phyloP scores from a whole-genome alignment of 2,888 invertebrate genomes.

The Brassicogethes aeneus region DNA sequence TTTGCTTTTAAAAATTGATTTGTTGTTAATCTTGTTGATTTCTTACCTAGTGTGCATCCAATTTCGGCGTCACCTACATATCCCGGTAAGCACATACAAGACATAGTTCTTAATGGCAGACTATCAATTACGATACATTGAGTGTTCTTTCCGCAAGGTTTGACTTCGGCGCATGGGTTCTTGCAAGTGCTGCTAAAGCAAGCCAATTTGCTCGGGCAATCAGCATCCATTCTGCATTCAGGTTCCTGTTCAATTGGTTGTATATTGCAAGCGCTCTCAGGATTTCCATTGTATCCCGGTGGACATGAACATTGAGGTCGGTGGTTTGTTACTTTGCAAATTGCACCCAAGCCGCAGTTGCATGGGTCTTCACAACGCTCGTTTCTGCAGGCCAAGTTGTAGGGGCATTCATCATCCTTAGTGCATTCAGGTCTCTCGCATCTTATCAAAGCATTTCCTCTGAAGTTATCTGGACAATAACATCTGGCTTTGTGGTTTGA shows the following conservation, averaged over 20 bases:
- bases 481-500: constrained; percentile 73
- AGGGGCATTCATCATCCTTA: constrained; percentile 66
- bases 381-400: constrained; percentile 67
- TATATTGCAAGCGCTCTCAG: constrained; percentile 55
- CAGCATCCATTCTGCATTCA: constrained; percentile 70
- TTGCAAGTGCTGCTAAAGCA: constrained; percentile 72
- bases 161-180: constrained; percentile 69
- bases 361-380: constrained; percentile 79
- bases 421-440: constrained; percentile 75
- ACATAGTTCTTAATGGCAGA: constrained; percentile 77
- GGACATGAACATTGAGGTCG: constrained; percentile 72
- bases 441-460: constrained; percentile 69
- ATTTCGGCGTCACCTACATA: constrained; percentile 79
- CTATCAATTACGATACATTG: constrained; percentile 80
- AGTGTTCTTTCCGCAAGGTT: constrained; percentile 73
- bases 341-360: constrained; percentile 67
- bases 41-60: constrained; percentile 70
- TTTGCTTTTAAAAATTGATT: neutral
- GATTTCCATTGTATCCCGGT: constrained; percentile 72
- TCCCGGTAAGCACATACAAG: constrained; percentile 76
- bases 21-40: constrained; percentile 1
- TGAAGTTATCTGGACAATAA: constrained; percentile 71
- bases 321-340: constrained; percentile 71
- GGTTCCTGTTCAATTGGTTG: constrained; percentile 47
- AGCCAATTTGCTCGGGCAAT: constrained; percentile 77